Base-by-base conservation (phyloP, 2,888 invertebrate genomes). In the Sphinx pinastri region DNA sequence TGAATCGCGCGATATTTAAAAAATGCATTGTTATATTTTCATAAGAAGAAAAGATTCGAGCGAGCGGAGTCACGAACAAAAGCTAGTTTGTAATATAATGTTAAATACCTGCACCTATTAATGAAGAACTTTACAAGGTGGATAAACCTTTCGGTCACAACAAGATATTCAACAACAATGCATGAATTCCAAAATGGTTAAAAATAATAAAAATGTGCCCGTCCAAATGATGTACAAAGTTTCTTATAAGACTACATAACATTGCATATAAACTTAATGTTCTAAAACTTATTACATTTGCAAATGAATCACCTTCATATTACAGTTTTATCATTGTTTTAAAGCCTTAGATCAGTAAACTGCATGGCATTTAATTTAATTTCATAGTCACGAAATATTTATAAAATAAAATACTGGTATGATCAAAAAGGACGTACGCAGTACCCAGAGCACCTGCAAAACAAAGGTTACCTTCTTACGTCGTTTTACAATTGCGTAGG, bases 331-430 rank as follows among this genome's bases (percentile, higher is more conserved):
- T 69, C 31, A 38, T 69, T 58, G 47, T 63, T 63, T 10, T 68
- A 13, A 55, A 63, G 63, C 70, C 63, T 67, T 47, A 73, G 73
- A 77, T 78, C 70, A 69, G 52, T 63, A 63, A 70, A 72, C 70
- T 76, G 71, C 71, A 78, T 76, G 72, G 70, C 70, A 71, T 71
- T 73, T 68, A 69, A 51, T 71, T 69, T 70, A 71, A 70, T 59
- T 68, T 68, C 38, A 68, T 52, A 70, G 72, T 75, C 77, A 79
- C 79, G 76, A 77, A 71, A 47, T 71, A 14, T 72, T 31, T 59
- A 71, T 71, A 47, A 71, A 71, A 73, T 71, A 38, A 63, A 67
- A 66, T 8, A 47, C 45, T 45, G 54, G 54, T 63, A 69, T 54
- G 54, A 54, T 16, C 49, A 63, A 47, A 63, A 49, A 49, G 49